Evolutionary conservation across 2,888 invertebrate genomes (phyloP).

Genomic region (Reticulitermes lucifugus): DNA sequence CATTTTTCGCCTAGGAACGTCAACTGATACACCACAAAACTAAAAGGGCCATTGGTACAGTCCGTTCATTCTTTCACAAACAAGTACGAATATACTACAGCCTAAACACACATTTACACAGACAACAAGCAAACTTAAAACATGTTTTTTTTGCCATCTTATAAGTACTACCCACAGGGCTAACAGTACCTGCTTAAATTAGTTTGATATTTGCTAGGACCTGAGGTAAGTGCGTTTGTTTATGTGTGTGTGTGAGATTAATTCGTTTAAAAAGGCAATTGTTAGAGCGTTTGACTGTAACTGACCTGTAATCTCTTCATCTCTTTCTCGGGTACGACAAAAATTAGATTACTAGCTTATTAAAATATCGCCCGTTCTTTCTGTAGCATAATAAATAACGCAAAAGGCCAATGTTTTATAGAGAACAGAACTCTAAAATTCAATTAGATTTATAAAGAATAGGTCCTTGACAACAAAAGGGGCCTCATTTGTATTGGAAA

Average conservation of each 20-base stretch:
- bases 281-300: background rate
- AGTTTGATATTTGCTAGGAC: too few relatives aligned
- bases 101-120: too few relatives aligned
- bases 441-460: constrained; percentile 29
- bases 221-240: too few relatives aligned
- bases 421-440: constrained; percentile 5
- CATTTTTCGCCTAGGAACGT: constrained; percentile 38
- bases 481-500: constrained; percentile 32
- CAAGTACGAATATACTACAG: too few relatives aligned
- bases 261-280: background rate
- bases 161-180: too few relatives aligned
- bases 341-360: constrained; percentile 30
- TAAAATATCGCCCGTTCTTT: constrained; percentile 37
- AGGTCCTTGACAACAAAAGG: background rate
- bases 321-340: background rate
- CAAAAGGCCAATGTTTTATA: background rate
- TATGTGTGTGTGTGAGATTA: too few relatives aligned
- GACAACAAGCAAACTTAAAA: too few relatives aligned
- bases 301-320: background rate
- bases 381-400: constrained; percentile 3
- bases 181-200: too few relatives aligned
- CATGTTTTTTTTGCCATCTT: too few relatives aligned
- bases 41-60: constrained; percentile 13
- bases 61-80: background rate
- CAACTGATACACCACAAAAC: constrained; percentile 16